Evolutionary conservation across 2,888 invertebrate genomes (phyloP), one percentile per base, ranked within the genome.

Genomic region (Fragum sueziense): DNA sequence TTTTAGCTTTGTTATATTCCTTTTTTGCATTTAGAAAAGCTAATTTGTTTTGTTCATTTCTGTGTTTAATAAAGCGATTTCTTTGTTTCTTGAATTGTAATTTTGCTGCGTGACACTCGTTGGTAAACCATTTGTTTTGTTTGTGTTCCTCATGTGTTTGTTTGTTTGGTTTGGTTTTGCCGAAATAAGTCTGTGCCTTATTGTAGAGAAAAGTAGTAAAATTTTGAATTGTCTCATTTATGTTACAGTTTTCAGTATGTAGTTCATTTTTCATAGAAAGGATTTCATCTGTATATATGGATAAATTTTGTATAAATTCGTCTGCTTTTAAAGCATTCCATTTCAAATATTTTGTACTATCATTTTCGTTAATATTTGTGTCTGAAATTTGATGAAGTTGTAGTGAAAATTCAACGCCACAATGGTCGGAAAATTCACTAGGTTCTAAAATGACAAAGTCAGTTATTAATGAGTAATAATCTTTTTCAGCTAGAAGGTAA

Each of bases 1-100:
- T 34, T 65, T 72, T 72, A 51, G 20, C 29, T 22, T 29, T 25
- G 65, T 65, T 62, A n/a, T 51, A 72, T 25, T 72, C 17, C 17
- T 11, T 47, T 62, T 62, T 62, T 29, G 37, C 41, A n/a, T 20
- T 7, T n/a, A 65, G 3, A 22, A 72, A 65, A 4, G 4, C n/a
- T 11, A 11, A 14, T 59, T 29, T 72, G 31, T 62, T 72, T 31
- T 29, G 17, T 20, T 14, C 27, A 7, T 27, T 72, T 51, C 51
- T 71, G n/a, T 59, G 11, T 41, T 34, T 52, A 2, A 71, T 1
- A 51, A 20, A 72, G 7, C 1, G 25, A 51, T 72, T 72, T 65
- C 72, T 41, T n/a, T 20, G 20, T 33, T 62, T 25, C 25, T 62
- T 65, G 29, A 51, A 69, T 9, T 6, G 1, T 51, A 31, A 51